Evolutionary conservation across 2,113 vertebrate genomes (phyloP).

Genomic region (Podocnemis expansa): DNA sequence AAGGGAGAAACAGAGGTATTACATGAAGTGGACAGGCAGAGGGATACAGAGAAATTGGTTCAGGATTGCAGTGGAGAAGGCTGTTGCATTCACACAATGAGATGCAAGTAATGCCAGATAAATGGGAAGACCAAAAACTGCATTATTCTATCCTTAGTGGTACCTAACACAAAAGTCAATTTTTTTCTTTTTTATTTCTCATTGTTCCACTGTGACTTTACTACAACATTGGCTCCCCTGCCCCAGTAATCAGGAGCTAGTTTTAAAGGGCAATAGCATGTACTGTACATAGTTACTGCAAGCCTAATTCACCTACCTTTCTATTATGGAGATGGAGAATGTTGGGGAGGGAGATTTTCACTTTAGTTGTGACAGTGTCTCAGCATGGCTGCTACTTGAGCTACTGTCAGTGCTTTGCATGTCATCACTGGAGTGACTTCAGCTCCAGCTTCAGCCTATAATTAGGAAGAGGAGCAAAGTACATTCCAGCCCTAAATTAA

Average conservation of each 20-base stretch:
- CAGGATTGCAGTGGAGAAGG: fast-evolving
- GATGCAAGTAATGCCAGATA: background rate
- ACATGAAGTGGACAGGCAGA: background rate
- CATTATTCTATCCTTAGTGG: background rate
- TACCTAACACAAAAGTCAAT: fast-evolving
- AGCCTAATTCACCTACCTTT: background rate
- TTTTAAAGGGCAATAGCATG: background rate
- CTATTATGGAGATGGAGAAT: background rate
- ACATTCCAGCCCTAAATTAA: background rate
- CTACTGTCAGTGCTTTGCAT: fast-evolving
- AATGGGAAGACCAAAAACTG: background rate
- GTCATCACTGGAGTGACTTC: fast-evolving
- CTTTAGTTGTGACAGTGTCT: background rate
- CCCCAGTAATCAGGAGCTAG: fast-evolving
- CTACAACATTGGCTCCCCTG: background rate
- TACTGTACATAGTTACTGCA: fast-evolving
- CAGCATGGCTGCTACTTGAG: background rate
- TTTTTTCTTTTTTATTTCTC: background rate
- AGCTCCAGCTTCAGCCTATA: background rate
- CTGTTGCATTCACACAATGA: background rate
- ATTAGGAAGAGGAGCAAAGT: background rate
- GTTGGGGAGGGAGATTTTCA: fast-evolving
- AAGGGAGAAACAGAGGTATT: background rate
- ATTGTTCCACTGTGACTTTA: background rate
- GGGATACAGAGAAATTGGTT: background rate